Conservation (phyloP, 2,888 invertebrate genomes). For the Anaspis maculata region DNA sequence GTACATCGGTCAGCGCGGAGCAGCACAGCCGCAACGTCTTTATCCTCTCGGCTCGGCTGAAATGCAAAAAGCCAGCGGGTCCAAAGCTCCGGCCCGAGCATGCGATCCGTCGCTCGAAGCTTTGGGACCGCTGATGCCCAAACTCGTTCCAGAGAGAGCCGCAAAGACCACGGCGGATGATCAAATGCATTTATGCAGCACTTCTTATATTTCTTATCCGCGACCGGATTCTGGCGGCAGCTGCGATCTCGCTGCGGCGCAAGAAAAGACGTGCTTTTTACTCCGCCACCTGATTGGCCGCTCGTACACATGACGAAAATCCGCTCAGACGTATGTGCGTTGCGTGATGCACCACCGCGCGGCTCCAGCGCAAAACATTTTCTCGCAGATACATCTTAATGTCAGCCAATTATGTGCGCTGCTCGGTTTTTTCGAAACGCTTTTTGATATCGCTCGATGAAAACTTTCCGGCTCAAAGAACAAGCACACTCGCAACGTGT, state of each 20-base stretch:
- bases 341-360: no score
- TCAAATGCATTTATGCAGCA: slow-evolving; percentile 41
- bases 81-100: no score
- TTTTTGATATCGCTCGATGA: no score
- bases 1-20: slow-evolving; percentile 33
- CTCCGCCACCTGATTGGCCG: slow-evolving; percentile 21
- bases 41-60: slow-evolving; percentile 36
- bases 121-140: no score
- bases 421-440: no score
- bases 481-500: no score
- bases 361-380: slow-evolving; percentile 22
- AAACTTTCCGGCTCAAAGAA: no score
- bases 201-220: slow-evolving; percentile 37
- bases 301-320: no score
- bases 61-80: slow-evolving; percentile 39
- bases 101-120: no score
- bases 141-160: slow-evolving; percentile 31
- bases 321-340: no score
- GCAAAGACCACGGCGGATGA: slow-evolving; percentile 35
- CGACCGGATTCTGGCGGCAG: slow-evolving; percentile 36
- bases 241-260: slow-evolving; percentile 24
- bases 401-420: slow-evolving; percentile 21
- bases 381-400: slow-evolving; percentile 26
- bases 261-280: slow-evolving; percentile 26
- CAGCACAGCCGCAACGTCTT: slow-evolving; percentile 39